phyloP scores from a whole-genome alignment of 2,797 vertebrate genomes.

The Spheniscus humboldti region DNA sequence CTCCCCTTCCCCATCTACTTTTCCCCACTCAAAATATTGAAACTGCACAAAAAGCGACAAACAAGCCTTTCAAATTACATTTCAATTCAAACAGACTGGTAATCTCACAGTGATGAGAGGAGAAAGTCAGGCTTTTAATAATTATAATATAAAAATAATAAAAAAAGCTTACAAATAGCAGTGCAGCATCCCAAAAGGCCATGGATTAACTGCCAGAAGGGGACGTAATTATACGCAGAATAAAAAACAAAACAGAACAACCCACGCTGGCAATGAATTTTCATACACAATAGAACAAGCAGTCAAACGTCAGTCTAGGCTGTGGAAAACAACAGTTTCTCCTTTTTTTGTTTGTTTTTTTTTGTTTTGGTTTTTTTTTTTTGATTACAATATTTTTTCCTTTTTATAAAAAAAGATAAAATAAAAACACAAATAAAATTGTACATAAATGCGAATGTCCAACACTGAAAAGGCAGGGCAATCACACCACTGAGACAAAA shows the following conservation, averaged over 20 bases:
- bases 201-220: conserved; percentile 74
- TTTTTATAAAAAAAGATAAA: conserved; percentile 81
- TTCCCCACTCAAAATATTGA: conserved; percentile 59
- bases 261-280: conserved; percentile 72
- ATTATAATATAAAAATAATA: conserved; percentile 81
- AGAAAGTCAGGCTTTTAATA: conserved; percentile 79
- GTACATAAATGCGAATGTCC: conserved; percentile 82
- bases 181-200: conserved; percentile 73
- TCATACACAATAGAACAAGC: conserved; percentile 74
- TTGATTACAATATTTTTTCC: conserved; percentile 70
- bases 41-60: conserved; percentile 73
- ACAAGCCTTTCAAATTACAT: conserved; percentile 70
- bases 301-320: conserved; percentile 64
- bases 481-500: conserved; percentile 82
- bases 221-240: conserved; percentile 64
- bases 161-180: conserved; percentile 79
- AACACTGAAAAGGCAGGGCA: conserved; percentile 82
- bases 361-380: conserved; percentile 54
- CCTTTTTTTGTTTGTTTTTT: conserved; percentile 74
- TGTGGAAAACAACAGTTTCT: conserved; percentile 76
- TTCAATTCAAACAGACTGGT: conserved; percentile 70
- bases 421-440: conserved; percentile 85
- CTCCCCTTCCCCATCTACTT: conserved; percentile 40
- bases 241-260: conserved; percentile 68
- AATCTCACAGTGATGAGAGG: conserved; percentile 81